Base-by-base conservation (phyloP, 2,888 invertebrate genomes). In the Athetis lepigone region DNA sequence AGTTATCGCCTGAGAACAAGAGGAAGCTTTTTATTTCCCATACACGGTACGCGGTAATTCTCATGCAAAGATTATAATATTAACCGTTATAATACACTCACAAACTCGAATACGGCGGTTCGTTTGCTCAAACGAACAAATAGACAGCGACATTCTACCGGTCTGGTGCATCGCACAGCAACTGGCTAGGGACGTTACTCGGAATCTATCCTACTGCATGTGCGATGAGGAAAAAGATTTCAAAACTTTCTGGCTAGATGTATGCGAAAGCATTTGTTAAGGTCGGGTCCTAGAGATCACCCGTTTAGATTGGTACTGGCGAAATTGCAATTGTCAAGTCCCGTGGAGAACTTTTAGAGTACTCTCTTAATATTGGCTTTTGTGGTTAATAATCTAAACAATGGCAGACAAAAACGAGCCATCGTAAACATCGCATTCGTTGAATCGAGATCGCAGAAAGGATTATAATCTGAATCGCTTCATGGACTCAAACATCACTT, bases 111-210 rank as follows among this genome's bases (percentile, higher is more conserved):
- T 58, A 47, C 51, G 33, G 45, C 36, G 52, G 36, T 36, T 50
- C 57, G 45, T 58, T 75, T 70, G 50, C 51, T 68, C 47, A 29
- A 63, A 68, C 69, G 64, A 74, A 66, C 77, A 81, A 79, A 83
- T 78, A 79, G 77, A 73, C 74, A 71, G 52, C 78, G 58, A 76
- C 83, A 84, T 84, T 83, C 81, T 81, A 84, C 84, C 68, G 73
- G 83, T 78, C 78, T 52, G 74, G 80, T 79, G 77, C 83, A 80
- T 80, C 73, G 74, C 75, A 57, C 46, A 49, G 60, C 59, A 71
- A 68, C 68, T 65, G n/a, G 54, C 59, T 39, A 36, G 58, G 51
- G 69, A 75, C 65, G 70, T 69, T 65, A 50, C 59, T 40, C 59
- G 47, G 56, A 76, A 62, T 73, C 64, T 72, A 11, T 66, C 33